These are phyloP conservation scores for Pemphigus obesinymphae DNA, from an alignment of 1,140 invertebrate genomes.

Conservation along the genomic window DNA sequence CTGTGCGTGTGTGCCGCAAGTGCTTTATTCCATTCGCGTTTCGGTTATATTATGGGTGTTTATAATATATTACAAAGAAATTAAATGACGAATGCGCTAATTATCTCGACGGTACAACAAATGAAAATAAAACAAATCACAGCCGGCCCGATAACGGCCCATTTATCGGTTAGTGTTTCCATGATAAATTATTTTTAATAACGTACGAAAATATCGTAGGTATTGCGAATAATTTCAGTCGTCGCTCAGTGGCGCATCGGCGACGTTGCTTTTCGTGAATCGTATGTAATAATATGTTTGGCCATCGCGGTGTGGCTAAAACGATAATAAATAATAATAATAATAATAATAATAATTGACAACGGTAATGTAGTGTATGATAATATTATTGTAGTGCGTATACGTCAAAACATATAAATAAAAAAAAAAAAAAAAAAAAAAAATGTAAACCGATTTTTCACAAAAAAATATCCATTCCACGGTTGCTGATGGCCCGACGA, in stretches of 20 bases:
- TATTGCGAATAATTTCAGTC: background rate
- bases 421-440: too few species aligned
- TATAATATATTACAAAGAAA: background rate
- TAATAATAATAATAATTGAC: too few species aligned
- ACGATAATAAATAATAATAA: too few species aligned
- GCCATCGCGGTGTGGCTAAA: too few species aligned
- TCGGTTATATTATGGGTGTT: background rate
- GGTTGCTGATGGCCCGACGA: background rate
- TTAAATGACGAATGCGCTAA: background rate
- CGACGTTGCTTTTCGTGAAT: background rate
- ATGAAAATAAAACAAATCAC: conserved; percentile 22
- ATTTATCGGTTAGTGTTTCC: background rate
- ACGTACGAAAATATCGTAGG: background rate
- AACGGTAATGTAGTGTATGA: too few species aligned
- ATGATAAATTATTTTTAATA: background rate
- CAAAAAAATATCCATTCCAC: background rate
- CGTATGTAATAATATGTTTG: background rate
- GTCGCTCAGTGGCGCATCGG: background rate
- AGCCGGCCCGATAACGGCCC: background rate
- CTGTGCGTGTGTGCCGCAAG: too few species aligned
- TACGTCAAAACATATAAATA: too few species aligned
- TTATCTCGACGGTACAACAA: conserved; percentile 8
- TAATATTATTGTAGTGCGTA: background rate
- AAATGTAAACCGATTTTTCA: background rate
- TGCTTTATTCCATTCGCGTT: background rate